Percentiles rank a stretch among this genome's conserved stretches.
Evolutionary conservation across 2,888 invertebrate species (phyloP).

Genomic region (Clitarchus hookeri): DNA sequence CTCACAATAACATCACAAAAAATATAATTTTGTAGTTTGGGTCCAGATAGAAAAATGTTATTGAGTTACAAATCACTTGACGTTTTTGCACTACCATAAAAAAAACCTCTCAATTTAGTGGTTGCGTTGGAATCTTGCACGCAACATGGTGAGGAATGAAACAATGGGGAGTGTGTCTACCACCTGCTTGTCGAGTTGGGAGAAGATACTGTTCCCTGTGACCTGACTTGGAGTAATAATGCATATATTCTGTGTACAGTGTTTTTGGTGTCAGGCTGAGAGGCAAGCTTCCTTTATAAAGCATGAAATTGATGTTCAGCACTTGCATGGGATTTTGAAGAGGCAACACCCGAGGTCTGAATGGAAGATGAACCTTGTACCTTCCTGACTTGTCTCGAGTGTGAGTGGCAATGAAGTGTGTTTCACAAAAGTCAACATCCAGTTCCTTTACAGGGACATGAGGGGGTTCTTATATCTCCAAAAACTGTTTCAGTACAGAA

Average conservation of each 20-base stretch:
- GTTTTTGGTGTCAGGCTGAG: neutral
- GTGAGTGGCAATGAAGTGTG: too few relatives aligned
- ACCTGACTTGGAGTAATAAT: neutral
- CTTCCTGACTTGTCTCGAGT: too few relatives aligned
- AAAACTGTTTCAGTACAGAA: too few relatives aligned
- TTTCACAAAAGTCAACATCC: too few relatives aligned
- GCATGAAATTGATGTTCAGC: neutral
- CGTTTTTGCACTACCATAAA: neutral
- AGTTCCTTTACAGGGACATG: too few relatives aligned
- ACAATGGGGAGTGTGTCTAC: neutral
- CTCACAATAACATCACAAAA: neutral
- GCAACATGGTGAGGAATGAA: neutral
- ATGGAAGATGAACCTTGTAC: too few relatives aligned
- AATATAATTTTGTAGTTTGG: neutral
- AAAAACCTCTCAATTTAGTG: neutral
- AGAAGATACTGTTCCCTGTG: neutral
- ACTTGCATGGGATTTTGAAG: neutral
- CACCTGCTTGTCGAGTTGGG: neutral
- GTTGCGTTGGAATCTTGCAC: neutral
- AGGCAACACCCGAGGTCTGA: neutral
- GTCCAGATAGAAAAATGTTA: neutral
- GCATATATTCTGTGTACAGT: neutral
- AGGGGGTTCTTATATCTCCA: too few relatives aligned
- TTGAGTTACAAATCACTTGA: neutral
- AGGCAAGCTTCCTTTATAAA: too few relatives aligned